Percentiles rank a stretch among this genome's conserved stretches.
phyloP scores from a whole-genome alignment of 2,888 invertebrate species.

The Apoderus coryli region DNA sequence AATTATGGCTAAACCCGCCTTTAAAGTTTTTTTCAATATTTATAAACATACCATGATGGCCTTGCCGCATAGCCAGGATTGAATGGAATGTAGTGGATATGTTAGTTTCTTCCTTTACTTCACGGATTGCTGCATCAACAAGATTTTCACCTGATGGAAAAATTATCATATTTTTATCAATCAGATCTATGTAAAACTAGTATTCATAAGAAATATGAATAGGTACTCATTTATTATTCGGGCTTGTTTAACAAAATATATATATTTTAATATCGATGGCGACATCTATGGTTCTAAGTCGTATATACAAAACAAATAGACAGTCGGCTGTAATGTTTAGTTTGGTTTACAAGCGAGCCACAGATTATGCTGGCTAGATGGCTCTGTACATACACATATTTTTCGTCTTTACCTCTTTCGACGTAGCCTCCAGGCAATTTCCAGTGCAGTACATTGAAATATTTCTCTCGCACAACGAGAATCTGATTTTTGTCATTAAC shows the following conservation, averaged over 20 bases:
- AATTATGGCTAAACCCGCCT: no score
- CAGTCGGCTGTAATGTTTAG: no score
- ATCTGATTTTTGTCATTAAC: constrained; percentile 63
- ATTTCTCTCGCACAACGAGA: constrained; percentile 67
- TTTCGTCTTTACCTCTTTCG: constrained; percentile 68
- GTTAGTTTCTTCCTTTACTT: constrained; percentile 84
- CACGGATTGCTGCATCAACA: constrained; percentile 65
- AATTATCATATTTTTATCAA: not conserved
- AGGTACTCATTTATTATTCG: no score
- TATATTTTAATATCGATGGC: no score
- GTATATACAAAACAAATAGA: no score
- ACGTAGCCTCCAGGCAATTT: constrained; percentile 89
- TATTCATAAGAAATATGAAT: not conserved
- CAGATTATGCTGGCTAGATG: no score
- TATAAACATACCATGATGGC: constrained; percentile 60
- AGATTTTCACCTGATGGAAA: constrained; percentile 60
- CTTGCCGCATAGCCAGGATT: constrained; percentile 63
- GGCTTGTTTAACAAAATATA: no score
- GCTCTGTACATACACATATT: no score
- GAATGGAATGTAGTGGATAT: constrained; percentile 61
- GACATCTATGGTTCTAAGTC: no score
- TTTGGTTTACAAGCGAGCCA: no score
- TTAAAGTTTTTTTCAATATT: no score
- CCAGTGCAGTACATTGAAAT: constrained; percentile 49
- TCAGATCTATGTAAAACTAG: not conserved